These are phyloP conservation scores for Dasyornis broadbenti DNA, from an alignment of 2,113 vertebrate species.

Conservation along the genomic window DNA sequence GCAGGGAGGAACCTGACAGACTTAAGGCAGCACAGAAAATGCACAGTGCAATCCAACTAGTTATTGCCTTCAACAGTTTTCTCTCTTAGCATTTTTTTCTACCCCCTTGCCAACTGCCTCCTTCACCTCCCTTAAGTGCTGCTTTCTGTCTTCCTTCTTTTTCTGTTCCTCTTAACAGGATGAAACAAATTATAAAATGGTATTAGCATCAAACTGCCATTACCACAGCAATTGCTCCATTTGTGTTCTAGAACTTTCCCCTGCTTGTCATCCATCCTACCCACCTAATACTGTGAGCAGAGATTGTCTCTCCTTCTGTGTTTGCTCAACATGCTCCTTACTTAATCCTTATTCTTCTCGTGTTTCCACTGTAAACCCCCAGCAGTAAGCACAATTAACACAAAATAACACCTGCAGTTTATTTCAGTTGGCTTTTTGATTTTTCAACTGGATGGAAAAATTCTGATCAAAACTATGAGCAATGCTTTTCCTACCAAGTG, in stretches of 20 bases:
- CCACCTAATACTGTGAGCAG: neutral
- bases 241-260: neutral
- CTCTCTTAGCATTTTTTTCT: neutral
- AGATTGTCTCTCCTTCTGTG: neutral
- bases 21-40: neutral
- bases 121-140: neutral
- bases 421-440: neutral
- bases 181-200: neutral
- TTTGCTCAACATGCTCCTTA: neutral
- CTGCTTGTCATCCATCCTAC: neutral
- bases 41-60: neutral
- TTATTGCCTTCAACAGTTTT: neutral
- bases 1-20: neutral
- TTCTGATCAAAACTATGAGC: neutral
- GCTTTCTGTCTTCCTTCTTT: neutral
- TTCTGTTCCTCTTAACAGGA: neutral
- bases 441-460: neutral
- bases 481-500: constrained; percentile 72
- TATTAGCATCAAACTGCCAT: neutral
- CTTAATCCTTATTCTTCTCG: neutral
- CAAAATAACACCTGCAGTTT: neutral
- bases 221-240: neutral
- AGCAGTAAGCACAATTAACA: neutral
- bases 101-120: neutral
- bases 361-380: neutral